Evolutionary conservation across 2,797 vertebrate genomes (phyloP), one percentile per base, ranked within the genome.

Genomic region (Podargus strigoides): DNA sequence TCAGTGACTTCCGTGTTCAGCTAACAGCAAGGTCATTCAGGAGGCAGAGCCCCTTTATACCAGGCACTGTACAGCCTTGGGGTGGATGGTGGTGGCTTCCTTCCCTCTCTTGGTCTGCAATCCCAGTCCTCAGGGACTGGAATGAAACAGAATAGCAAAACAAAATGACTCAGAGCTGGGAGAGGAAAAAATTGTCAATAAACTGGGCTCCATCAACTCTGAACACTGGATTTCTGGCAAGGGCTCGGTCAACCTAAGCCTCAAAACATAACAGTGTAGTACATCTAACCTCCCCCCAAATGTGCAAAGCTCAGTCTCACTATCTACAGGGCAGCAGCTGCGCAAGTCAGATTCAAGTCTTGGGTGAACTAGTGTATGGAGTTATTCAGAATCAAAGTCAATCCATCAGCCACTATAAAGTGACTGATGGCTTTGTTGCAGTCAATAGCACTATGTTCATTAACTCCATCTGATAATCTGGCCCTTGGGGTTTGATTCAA

Each of bases 381-480:
- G 32, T 44, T 75, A 69, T 36, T 86, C 82, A 59, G 68, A 77
- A 47, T 68, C 69, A 66, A 75, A 88, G 77, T 39, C 49, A 90
- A 56, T 72, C 84, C 23, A 52, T 49, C 70, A 63, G 70, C 42
- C 7, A 4, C 80, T 67, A 1, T 67, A 28, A 63, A 44, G 47
- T 75, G 39, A 82, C 47, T 36, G 60, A 91, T 46, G 44, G 55
- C 41, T 73, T 84, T 79, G 86, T 20, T 73, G 50, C 39, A 70
- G 74, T 82, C 27, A 0, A 86, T 88, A 76, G 59, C 1, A 1
- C 59, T 24, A 14, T 52, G 63, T 76, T 82, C 67, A 82, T 95
- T 94, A 95, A 85, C 56, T 90, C 39, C 70, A 88, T 7, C 50
- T 88, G 85, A 93, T 69, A 64, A 90, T 84, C 69, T 69, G 47